Percentiles rank a stretch among this genome's conserved stretches.
These are phyloP conservation scores for Phaenicophaeus curvirostris DNA, from an alignment of 2,797 vertebrate genomes.

Conservation along the genomic window DNA sequence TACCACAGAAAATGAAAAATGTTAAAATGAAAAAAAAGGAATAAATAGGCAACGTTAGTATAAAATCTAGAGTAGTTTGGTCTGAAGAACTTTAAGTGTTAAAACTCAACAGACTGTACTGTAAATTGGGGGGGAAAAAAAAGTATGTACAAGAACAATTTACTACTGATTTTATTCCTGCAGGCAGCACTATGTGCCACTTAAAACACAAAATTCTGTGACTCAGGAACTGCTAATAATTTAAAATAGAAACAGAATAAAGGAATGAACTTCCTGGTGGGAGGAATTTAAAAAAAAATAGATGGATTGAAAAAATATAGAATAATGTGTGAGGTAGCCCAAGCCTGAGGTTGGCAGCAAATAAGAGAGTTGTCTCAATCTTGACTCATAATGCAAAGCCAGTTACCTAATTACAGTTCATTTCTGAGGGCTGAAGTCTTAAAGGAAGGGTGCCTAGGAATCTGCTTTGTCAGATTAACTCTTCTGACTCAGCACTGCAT, in stretches of 20 bases:
- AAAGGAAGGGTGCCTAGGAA: not conserved
- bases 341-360: not conserved
- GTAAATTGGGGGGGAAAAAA: not conserved
- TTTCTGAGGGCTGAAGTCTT: not conserved
- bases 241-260: not conserved
- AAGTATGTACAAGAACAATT: not conserved
- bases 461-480: not conserved
- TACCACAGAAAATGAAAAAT: not conserved
- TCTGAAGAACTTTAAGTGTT: not conserved
- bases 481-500: not conserved
- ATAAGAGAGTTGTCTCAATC: not conserved
- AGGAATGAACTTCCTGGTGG: not conserved
- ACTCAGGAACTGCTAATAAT: not conserved
- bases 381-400: not conserved
- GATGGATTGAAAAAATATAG: not conserved
- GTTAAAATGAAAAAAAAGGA: not conserved
- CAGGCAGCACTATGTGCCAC: not conserved
- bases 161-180: not conserved
- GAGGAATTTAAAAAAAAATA: not conserved
- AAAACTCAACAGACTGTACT: not conserved
- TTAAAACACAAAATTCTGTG: not conserved
- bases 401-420: not conserved
- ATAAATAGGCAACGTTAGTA: fast-evolving
- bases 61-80: not conserved
- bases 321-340: fast-evolving